These are phyloP conservation scores for Tamandua tetradactyla DNA, from an alignment of 2,797 vertebrate species.

Conservation along the genomic window DNA sequence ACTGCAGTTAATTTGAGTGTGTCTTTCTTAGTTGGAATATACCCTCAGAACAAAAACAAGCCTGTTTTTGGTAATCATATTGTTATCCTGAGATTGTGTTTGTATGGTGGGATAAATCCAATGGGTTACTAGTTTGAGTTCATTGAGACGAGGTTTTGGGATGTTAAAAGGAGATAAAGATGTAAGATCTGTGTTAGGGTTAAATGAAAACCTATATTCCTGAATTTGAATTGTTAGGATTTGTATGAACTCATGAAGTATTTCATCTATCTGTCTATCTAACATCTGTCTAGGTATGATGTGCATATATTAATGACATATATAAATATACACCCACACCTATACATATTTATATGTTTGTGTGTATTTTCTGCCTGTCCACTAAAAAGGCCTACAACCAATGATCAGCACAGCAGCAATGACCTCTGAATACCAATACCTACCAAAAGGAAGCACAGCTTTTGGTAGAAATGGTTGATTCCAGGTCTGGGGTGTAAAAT, in stretches of 20 bases:
- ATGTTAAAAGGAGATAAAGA: not conserved
- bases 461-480: not conserved
- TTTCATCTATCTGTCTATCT: not conserved
- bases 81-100: not conserved
- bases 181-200: not conserved
- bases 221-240: slow-evolving; percentile 19
- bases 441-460: not conserved
- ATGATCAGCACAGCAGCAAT: not conserved
- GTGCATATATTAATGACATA: not conserved
- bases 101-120: not conserved
- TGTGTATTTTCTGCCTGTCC: not conserved
- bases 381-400: not conserved
- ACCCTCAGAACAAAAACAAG: not conserved
- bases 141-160: not conserved
- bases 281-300: not conserved
- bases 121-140: not conserved
- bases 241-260: not conserved
- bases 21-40: not conserved
- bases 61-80: not conserved
- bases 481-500: not conserved
- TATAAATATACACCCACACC: not conserved
- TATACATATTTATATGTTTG: not conserved
- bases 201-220: not conserved
- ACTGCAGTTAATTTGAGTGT: not conserved
- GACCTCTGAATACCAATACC: not conserved